Evolutionary conservation across 2,888 invertebrate species (phyloP).

Genomic region (Neria commutata): DNA sequence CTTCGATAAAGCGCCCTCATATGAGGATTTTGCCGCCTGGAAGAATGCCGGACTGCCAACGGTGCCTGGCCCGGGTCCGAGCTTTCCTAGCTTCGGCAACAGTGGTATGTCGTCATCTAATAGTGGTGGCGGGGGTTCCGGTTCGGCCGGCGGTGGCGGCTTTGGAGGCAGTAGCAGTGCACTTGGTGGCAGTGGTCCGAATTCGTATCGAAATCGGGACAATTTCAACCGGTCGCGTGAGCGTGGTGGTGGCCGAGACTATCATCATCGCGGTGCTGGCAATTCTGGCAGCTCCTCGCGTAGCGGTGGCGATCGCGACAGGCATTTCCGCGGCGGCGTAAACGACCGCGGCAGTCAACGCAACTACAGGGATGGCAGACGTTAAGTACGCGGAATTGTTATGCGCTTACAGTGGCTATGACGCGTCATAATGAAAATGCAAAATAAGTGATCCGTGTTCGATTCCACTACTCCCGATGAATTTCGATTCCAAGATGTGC

Average conservation of each 20-base stretch:
- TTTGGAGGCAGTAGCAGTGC: constrained; percentile 34
- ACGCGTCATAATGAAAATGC: not conserved
- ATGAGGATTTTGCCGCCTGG: constrained; percentile 68
- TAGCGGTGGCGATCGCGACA: constrained; percentile 60
- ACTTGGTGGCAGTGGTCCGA: constrained; percentile 38
- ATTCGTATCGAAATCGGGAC: constrained; percentile 51
- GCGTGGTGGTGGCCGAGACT: constrained; percentile 52
- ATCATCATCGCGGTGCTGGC: constrained; percentile 42
- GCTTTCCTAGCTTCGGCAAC: constrained; percentile 35
- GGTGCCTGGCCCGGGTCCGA: constrained; percentile 48
- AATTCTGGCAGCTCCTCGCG: constrained; percentile 46
- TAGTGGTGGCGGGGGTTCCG: constrained; percentile 36
- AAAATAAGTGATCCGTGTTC: not conserved
- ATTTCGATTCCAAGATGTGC: too few species aligned
- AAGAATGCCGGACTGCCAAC: constrained; percentile 57
- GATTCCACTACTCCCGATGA: not conserved
- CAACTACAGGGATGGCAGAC: constrained; percentile 46
- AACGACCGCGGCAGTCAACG: constrained; percentile 49
- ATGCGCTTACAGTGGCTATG: too few species aligned
- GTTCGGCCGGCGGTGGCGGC: constrained; percentile 30
- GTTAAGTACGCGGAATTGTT: too few species aligned
- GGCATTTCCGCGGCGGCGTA: constrained; percentile 60
- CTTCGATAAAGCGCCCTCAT: constrained; percentile 75
- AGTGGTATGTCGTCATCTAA: constrained; percentile 30
- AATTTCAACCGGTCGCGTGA: constrained; percentile 52